phyloP scores from a whole-genome alignment of 2,888 invertebrate species.

The Drosophila kambysellisi region DNA sequence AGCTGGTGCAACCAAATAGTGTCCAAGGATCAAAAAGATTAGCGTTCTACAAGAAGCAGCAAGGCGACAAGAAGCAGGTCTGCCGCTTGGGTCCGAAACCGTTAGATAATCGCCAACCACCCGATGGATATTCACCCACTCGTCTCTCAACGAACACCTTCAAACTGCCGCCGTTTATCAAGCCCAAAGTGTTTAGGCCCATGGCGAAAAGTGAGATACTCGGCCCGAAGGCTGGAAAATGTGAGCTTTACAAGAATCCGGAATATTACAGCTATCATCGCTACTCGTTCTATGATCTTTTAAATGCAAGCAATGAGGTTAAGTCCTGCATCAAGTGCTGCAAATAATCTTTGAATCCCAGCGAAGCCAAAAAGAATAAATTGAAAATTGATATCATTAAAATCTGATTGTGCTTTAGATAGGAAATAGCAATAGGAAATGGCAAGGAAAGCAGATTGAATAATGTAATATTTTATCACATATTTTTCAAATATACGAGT shows the following conservation, averaged over 20 bases:
- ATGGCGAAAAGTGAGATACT: background rate
- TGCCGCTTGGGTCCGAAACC: background rate
- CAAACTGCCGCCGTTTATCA: background rate
- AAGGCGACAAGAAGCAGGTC: no score
- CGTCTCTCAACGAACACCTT: conserved; percentile 1
- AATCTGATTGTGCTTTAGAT: background rate
- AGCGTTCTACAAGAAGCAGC: no score
- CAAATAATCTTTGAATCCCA: background rate
- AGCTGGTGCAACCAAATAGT: background rate
- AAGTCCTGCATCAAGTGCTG: conserved; percentile 17
- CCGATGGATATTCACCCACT: background rate
- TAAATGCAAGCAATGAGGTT: background rate
- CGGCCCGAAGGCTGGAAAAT: background rate
- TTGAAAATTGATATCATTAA: background rate
- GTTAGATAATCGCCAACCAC: background rate
- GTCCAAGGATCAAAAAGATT: background rate
- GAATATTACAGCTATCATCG: conserved; percentile 36
- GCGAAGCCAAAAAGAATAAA: background rate
- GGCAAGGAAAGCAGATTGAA: background rate
- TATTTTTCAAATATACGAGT: background rate
- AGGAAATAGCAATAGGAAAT: background rate
- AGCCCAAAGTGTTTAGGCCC: conserved; percentile 1
- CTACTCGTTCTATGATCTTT: conserved; percentile 39
- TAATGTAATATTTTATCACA: background rate
- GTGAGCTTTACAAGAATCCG: conserved; percentile 25